Base-by-base conservation (phyloP, 2,888 invertebrate genomes). In the Caenorhabditis angaria region DNA sequence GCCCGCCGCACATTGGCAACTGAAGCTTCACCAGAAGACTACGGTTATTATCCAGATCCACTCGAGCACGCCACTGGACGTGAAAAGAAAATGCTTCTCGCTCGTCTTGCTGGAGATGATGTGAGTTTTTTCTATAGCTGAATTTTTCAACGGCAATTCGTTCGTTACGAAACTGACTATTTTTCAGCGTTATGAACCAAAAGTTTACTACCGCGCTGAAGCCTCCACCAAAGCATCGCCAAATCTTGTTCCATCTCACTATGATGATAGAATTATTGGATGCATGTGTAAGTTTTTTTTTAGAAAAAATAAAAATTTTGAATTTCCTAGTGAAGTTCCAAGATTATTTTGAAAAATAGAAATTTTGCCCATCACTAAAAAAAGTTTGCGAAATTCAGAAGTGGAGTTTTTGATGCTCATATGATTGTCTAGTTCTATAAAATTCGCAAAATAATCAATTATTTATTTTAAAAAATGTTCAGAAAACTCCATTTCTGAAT, bases 21-120 rank as follows among this genome's bases (percentile, higher is more conserved):
- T 24, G 84, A 86, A 64, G 86, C 85, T 32, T 83, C 80, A 20
- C 86, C 86, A 63, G 85, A 86, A 72, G 86, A 86, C 70, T 86
- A 86, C 75, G 86, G 86, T 64, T 80, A 78, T 78, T 83, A 85
- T 65, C 92, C 94, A 57, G 94, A 95, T 88, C 93, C 94, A 29
- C 80, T 95, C 86, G 96, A 96, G 87, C 94, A 94, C 88, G 94
- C 95, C 27, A 95, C 95, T 32, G 97, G 97, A 60, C 88, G 94
- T 80, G 95, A 96, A 88, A 93, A 94, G 89, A 92, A 92, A 87
- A 95, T 96, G 90, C 89, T 96, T 82, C 89, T 95, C 80, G 94
- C 94, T 29, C 91, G 92, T 88, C 91, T 92, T 82, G 92, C 93
- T 66, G 96, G 96, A 79, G 93, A 95, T 87, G 94, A 94, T 79